Conservation (phyloP, 2,113 vertebrate genomes). For the Mustelus asterias region DNA sequence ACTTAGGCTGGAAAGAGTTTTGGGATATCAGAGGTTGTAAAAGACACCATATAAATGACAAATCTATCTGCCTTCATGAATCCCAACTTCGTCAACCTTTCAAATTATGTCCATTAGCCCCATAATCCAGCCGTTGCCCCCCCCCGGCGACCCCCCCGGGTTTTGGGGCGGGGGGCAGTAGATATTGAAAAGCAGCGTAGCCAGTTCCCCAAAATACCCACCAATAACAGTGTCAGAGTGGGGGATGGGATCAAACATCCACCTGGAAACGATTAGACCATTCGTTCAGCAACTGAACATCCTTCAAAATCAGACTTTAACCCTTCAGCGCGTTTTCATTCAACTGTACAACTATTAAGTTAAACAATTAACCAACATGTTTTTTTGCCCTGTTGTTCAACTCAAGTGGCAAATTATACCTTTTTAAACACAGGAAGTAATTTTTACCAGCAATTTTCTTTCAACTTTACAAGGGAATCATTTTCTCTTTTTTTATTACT, state of each 20-base stretch:
- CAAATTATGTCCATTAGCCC: not conserved
- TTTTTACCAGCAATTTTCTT: not conserved
- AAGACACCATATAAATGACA: not conserved
- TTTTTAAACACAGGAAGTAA: not conserved
- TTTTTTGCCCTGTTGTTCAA: not conserved
- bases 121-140: too few species aligned
- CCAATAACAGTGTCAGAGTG: not conserved
- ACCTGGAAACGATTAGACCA: not conserved
- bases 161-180: too few species aligned
- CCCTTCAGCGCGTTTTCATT: not conserved
- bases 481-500: not conserved
- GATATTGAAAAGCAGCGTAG: too few species aligned
- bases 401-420: not conserved
- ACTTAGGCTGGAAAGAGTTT: not conserved
- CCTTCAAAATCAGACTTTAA: not conserved
- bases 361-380: not conserved
- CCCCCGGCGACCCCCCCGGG: not conserved
- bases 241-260: not conserved
- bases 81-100: not conserved
- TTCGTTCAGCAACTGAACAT: not conserved
- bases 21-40: not conserved
- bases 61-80: not conserved
- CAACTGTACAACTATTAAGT: not conserved
- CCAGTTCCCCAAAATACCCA: not conserved
- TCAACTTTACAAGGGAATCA: not conserved